These are phyloP conservation scores for Saccostrea cuccullata DNA, from an alignment of 1,140 invertebrate species.

Conservation along the genomic window DNA sequence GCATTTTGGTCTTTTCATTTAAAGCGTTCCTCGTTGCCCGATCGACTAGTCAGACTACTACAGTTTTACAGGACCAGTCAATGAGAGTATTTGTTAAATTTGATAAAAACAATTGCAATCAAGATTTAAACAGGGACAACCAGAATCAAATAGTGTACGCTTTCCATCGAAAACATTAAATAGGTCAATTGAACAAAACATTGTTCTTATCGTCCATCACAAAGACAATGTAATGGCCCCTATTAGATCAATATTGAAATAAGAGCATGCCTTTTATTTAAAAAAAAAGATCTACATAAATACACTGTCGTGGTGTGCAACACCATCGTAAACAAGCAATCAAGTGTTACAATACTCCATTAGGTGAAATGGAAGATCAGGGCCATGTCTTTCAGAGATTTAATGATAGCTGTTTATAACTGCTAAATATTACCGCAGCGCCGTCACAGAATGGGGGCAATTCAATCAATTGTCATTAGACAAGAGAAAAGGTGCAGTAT, in stretches of 20 bases:
- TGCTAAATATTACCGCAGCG: neutral
- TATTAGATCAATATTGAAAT: neutral
- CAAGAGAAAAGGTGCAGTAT: neutral
- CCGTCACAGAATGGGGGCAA: neutral
- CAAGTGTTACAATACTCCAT: neutral
- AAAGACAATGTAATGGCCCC: neutral
- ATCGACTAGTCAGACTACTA: too few species aligned
- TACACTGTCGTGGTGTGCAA: neutral
- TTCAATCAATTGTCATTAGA: conserved; percentile 1
- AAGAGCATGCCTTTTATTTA: neutral
- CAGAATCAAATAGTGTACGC: neutral
- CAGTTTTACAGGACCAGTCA: too few species aligned
- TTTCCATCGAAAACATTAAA: neutral
- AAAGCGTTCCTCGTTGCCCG: neutral
- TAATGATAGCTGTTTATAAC: neutral
- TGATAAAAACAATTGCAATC: neutral
- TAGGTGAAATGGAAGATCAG: conserved; percentile 15
- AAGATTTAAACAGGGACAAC: neutral
- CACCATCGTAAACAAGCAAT: conserved; percentile 27
- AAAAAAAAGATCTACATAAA: neutral
- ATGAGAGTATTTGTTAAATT: too few species aligned
- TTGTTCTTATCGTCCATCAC: neutral
- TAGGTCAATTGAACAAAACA: neutral
- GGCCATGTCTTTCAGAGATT: neutral
- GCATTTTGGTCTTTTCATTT: too few species aligned